Evolutionary conservation across 2,797 vertebrate species (phyloP).

Genomic region (Microtus californicus): DNA sequence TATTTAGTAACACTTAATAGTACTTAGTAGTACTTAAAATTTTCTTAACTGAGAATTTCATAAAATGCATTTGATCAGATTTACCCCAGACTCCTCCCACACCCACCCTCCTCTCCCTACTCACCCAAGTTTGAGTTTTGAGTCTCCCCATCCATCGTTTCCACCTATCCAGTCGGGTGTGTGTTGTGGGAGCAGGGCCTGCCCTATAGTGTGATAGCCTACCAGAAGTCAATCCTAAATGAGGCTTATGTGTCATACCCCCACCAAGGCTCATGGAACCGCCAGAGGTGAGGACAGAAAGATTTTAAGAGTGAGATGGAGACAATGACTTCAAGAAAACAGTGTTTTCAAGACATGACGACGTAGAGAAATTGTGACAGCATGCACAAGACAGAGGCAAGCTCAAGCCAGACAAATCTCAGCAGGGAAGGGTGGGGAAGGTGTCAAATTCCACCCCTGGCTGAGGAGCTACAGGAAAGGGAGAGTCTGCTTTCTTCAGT

Average conservation of each 20-base stretch:
- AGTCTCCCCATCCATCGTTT: background rate
- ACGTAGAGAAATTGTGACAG: background rate
- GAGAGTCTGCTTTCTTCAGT: background rate
- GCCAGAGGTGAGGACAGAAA: background rate
- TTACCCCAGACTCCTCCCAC: background rate
- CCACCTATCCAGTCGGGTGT: too few relatives aligned
- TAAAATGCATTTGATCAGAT: background rate
- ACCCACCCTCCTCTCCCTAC: background rate
- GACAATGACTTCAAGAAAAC: background rate
- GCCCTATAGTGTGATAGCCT: background rate
- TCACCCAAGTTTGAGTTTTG: background rate
- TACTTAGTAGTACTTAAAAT: background rate
- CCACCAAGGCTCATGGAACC: background rate
- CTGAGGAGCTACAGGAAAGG: background rate
- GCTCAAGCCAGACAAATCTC: background rate
- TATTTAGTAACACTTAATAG: background rate
- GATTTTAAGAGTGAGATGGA: background rate
- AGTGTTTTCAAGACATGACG: background rate
- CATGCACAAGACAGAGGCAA: background rate
- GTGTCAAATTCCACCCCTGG: background rate
- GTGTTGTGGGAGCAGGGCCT: background rate
- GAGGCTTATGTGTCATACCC: background rate
- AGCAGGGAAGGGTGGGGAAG: background rate
- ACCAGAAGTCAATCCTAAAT: background rate
- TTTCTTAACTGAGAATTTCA: background rate